phyloP scores from a whole-genome alignment of 2,113 vertebrate species.

The Sprattus sprattus region DNA sequence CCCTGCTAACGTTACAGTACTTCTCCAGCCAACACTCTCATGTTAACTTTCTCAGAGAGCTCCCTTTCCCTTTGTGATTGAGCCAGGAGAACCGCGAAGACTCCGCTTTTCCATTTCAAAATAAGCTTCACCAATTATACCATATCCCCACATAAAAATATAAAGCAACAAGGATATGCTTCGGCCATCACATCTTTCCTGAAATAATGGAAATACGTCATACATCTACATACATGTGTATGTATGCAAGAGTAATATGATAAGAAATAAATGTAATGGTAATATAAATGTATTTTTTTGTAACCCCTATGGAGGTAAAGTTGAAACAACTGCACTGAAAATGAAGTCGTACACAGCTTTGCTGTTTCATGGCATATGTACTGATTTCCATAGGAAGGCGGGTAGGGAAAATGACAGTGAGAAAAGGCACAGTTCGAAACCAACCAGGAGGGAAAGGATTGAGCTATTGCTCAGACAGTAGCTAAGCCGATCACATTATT shows the following conservation, averaged over 20 bases:
- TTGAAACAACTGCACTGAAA: neutral
- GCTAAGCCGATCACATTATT: constrained; percentile 17
- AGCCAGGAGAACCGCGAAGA: no score
- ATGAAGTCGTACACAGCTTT: neutral
- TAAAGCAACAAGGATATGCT: no score
- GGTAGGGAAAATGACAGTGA: neutral
- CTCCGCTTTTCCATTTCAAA: no score
- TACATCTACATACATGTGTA: no score
- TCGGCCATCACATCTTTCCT: no score
- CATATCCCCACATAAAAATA: no score
- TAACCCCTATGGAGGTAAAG: neutral
- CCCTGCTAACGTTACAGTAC: no score
- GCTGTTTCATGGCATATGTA: neutral
- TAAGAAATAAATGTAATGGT: neutral
- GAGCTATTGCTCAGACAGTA: neutral
- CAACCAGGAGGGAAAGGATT: neutral
- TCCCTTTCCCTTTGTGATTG: no score
- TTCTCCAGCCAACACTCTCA: no score
- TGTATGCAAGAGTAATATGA: neutral
- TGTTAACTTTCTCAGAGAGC: no score
- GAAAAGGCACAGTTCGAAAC: neutral
- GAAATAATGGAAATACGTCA: no score
- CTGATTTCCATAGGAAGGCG: neutral
- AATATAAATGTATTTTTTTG: neutral
- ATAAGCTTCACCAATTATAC: neutral